These are phyloP conservation scores for Gymnopithys bicolor DNA, from an alignment of 2,797 vertebrate species.

Conservation along the genomic window DNA sequence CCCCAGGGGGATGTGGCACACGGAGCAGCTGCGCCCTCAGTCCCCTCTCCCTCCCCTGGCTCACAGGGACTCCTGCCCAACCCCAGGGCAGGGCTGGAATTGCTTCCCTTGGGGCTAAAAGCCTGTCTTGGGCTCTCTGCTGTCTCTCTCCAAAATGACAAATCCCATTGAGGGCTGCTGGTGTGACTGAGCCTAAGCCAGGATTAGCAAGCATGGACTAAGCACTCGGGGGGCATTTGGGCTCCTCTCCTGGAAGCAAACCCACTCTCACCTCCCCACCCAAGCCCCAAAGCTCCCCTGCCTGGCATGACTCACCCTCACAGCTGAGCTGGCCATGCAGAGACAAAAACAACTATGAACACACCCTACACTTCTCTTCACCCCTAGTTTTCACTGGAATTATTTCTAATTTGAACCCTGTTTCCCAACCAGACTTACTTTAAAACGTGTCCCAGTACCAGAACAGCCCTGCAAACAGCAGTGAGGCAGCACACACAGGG, in stretches of 20 bases:
- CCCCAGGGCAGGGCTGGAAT: background rate
- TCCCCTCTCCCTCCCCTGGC: background rate
- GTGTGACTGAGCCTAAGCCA: background rate
- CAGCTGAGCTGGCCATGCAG: background rate
- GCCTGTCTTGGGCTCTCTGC: background rate
- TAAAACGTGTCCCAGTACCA: background rate
- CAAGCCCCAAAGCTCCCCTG: background rate
- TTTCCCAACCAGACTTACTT: background rate
- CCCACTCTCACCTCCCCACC: background rate
- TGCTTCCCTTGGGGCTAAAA: background rate
- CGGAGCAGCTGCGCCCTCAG: background rate
- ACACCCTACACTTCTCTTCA: background rate
- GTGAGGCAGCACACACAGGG: fast-evolving
- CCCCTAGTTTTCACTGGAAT: fast-evolving
- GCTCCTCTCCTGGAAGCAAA: background rate
- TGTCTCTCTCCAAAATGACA: background rate
- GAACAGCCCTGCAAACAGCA: background rate
- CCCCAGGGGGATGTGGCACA: background rate
- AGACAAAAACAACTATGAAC: background rate
- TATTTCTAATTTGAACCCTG: background rate
- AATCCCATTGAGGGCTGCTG: background rate
- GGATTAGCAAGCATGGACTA: background rate
- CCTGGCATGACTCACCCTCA: background rate
- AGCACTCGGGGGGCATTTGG: background rate
- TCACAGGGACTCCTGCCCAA: background rate